These are phyloP conservation scores for Brachyptera putata DNA, from an alignment of 2,888 invertebrate species.

Conservation along the genomic window DNA sequence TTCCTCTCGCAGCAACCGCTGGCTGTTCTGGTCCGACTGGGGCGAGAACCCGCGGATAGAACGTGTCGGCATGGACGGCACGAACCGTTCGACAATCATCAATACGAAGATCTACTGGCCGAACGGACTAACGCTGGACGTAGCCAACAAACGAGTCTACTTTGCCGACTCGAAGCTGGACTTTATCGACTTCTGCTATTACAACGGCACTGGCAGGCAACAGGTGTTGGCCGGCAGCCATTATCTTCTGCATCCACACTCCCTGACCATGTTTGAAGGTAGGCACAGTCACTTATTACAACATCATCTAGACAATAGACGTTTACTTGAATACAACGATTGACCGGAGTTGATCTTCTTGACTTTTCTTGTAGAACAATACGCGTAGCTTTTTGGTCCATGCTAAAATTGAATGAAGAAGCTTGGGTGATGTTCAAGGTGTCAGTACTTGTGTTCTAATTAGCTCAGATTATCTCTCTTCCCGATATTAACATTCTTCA, in stretches of 20 bases:
- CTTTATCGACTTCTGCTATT: constrained; percentile 96
- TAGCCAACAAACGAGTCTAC: constrained; percentile 87
- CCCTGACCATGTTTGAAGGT: constrained; percentile 83
- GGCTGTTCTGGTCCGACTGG: constrained; percentile 99
- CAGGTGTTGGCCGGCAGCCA: constrained; percentile 86
- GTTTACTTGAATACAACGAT: too few species aligned
- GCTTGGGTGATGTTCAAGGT: too few species aligned
- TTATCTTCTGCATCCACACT: constrained; percentile 93
- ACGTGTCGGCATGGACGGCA: constrained; percentile 93
- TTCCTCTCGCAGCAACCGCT: constrained; percentile 65
- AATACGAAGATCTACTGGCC: constrained; percentile 98
- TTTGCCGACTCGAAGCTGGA: constrained; percentile 97
- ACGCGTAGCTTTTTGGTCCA: too few species aligned
- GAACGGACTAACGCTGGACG: constrained; percentile 93
- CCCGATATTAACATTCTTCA: too few species aligned
- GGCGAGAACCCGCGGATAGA: constrained; percentile 96
- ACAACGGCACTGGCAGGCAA: constrained; percentile 86
- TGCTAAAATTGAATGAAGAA: too few species aligned
- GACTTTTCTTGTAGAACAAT: too few species aligned
- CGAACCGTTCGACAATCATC: constrained; percentile 76
- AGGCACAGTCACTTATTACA: too few species aligned
- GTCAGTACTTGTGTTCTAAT: too few species aligned
- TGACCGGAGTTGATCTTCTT: too few species aligned
- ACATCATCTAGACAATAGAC: too few species aligned
- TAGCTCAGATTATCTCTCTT: too few species aligned